phyloP scores from a whole-genome alignment of 2,113 vertebrate species.

The Tauraco erythrolophus region DNA sequence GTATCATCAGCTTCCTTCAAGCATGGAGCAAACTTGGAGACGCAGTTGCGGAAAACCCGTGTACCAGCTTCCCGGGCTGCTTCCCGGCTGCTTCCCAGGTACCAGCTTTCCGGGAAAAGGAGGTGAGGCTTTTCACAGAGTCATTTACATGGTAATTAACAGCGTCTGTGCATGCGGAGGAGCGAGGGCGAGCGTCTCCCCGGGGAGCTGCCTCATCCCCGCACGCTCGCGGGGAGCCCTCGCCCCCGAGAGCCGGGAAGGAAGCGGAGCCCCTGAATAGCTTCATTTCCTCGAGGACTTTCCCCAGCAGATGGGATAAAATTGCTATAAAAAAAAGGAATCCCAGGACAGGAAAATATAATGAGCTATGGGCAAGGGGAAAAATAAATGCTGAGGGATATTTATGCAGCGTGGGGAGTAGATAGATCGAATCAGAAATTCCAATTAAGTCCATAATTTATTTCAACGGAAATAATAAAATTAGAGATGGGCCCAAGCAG shows the following conservation, averaged over 20 bases:
- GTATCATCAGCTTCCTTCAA: not conserved
- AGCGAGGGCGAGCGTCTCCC: not conserved
- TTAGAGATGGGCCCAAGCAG: not conserved
- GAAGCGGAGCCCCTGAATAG: constrained; percentile 3
- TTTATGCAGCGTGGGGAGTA: not conserved
- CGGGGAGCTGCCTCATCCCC: not conserved
- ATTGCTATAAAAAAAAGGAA: constrained; percentile 39
- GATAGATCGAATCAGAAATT: constrained; percentile 43
- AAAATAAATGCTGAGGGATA: constrained; percentile 66
- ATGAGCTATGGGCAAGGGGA: constrained; percentile 71
- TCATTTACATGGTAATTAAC: constrained; percentile 80
- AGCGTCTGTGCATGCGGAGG: not conserved
- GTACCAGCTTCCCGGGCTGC: not conserved
- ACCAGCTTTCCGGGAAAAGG: not conserved
- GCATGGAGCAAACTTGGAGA: not conserved
- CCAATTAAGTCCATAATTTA: constrained; percentile 70
- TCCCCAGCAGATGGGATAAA: constrained; percentile 67
- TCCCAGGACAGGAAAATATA: constrained; percentile 69
- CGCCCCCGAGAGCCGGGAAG: not conserved
- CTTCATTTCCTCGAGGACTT: constrained; percentile 30
- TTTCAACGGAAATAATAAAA: constrained; percentile 57
- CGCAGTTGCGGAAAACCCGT: not conserved
- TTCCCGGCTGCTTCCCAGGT: too few relatives aligned
- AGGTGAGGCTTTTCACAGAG: constrained; percentile 6
- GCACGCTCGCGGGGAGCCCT: not conserved